Percentiles rank a stretch among this genome's conserved stretches.
Evolutionary conservation across 2,113 vertebrate species (phyloP).

Genomic region (Theristicus caerulescens): DNA sequence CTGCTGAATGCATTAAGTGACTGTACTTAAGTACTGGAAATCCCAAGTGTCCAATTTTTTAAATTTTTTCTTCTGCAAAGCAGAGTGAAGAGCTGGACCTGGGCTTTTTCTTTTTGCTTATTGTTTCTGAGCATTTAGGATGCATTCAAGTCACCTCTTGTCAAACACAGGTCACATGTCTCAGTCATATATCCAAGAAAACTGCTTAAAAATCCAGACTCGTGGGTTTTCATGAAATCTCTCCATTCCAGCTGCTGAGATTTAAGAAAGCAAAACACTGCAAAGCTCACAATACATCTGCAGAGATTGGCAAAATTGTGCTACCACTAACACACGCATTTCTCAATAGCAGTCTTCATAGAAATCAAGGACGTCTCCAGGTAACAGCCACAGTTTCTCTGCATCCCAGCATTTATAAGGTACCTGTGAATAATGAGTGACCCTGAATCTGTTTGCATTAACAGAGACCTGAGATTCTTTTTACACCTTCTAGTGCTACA

Average conservation of each 20-base stretch:
- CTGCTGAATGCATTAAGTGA: neutral
- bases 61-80: neutral
- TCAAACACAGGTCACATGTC: neutral
- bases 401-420: neutral
- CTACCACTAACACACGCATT: neutral
- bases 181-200: neutral
- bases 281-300: neutral
- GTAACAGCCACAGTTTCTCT: neutral
- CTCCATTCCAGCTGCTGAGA: neutral
- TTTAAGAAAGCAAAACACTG: constrained; percentile 5
- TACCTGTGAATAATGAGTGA: neutral
- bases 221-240: neutral
- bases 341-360: neutral
- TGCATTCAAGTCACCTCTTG: neutral
- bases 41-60: neutral
- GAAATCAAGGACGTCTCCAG: neutral
- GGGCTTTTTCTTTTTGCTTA: neutral
- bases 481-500: neutral
- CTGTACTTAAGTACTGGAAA: neutral
- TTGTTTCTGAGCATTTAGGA: neutral
- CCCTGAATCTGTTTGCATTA: neutral
- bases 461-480: neutral
- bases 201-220: neutral
- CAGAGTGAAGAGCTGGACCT: neutral
- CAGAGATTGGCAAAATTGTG: neutral